Base-by-base conservation (phyloP, 1,140 invertebrate species). In the Zaprionus taronus region DNA sequence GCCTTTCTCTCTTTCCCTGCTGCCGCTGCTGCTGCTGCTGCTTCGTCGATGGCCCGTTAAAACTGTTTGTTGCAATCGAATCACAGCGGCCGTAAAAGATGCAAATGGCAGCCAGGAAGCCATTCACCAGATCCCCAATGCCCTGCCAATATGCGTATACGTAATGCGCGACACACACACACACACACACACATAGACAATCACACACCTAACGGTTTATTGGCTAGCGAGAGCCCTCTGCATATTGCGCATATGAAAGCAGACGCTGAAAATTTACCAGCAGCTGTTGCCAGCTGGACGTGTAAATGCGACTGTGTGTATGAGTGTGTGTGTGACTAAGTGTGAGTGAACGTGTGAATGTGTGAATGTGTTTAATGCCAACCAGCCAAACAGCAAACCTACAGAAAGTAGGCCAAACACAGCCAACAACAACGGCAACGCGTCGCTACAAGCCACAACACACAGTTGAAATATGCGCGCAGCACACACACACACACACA, bases 211-310 rank as follows among this genome's bases (percentile, higher is more conserved):
- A 53, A 26, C 17, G 12, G 38, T 17, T 38, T 38, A 47, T 47
- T 47, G 41, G 41, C 41, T 47, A 17, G 41, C 41, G 2, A 17
- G 41, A n/a, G n/a, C 15, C 36, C 12, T 63, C 31, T 63, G 58
- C 53, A 61, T 69, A 70, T 55, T 69, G 28, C 47, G 68, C 72
- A 86, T 81, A 79, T 72, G 67, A 63, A 51, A 73, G 67, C 66
- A 62, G 66, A 53, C 69, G 66, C 61, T 65, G 63, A 51, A 72
- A 72, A 66, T 77, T 72, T 24, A 70, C 55, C 57, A 75, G 74
- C 83, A 86, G 83, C 83, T 86, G 83, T 86, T 86, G 80, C 83
- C 83, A 86, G 79, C 78, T 86, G 79, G 79, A 81, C 80, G 83
- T 79, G 83, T 62, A 70, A 70, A 61, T 72, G 53, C 57, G 63